Evolutionary conservation across 2,113 vertebrate genomes (phyloP).

Genomic region (Callocephalon fimbriatum): DNA sequence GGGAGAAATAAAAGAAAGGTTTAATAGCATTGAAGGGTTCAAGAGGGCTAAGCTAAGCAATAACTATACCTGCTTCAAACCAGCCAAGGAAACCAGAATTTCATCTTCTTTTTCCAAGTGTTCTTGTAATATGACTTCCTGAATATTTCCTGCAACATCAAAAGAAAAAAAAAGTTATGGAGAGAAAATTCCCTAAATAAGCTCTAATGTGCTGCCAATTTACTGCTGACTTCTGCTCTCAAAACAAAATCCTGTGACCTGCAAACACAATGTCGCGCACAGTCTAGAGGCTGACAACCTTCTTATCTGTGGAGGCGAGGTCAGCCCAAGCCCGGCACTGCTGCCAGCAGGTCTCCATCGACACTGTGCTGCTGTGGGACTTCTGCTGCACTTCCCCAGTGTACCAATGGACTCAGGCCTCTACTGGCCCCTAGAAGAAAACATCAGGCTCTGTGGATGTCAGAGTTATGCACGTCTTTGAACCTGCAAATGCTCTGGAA

Average conservation of each 20-base stretch:
- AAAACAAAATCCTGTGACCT: neutral
- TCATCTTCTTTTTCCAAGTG: slow-evolving; percentile 95
- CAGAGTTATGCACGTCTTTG: accelerated
- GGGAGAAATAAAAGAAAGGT: neutral
- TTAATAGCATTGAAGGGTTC: neutral
- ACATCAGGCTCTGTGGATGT: neutral
- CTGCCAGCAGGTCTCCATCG: neutral
- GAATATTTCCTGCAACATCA: slow-evolving; percentile 89
- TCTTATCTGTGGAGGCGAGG: neutral
- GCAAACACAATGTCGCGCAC: neutral
- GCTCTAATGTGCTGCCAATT: neutral
- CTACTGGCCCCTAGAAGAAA: neutral
- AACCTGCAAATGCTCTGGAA: neutral
- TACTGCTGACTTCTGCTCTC: neutral
- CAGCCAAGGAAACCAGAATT: slow-evolving; percentile 94
- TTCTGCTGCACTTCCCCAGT: neutral
- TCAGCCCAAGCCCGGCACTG: neutral
- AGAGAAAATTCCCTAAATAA: neutral
- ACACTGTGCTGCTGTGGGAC: neutral
- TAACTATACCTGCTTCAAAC: slow-evolving; percentile 90
- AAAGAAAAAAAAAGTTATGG: neutral
- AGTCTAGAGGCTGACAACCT: neutral
- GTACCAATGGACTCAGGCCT: neutral
- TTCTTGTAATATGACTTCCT: slow-evolving; percentile 95
- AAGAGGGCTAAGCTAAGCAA: neutral